Evolutionary conservation across 2,888 invertebrate genomes (phyloP).

Genomic region (Linnaemya tessellans): DNA sequence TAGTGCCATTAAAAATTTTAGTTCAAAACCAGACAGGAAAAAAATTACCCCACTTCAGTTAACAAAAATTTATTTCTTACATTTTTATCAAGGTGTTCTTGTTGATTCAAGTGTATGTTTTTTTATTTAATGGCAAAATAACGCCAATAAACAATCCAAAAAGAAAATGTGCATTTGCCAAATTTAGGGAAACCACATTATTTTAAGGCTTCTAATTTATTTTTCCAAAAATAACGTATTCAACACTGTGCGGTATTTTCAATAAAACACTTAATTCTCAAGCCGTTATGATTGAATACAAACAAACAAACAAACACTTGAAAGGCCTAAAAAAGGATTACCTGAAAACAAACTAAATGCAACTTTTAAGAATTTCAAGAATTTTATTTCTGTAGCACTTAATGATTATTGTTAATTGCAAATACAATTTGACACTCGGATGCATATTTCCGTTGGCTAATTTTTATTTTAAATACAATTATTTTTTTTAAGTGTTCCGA

Average conservation of each 20-base stretch:
- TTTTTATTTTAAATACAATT: conserved; percentile 1
- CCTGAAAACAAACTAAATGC: too few species aligned
- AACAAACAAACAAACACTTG: neutral
- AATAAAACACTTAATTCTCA: neutral
- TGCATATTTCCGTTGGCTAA: conserved; percentile 35
- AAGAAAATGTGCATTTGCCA: neutral
- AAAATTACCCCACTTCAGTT: conserved; percentile 4
- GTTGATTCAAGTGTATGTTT: conserved; percentile 7
- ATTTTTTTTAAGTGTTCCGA: neutral
- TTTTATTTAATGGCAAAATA: conserved; percentile 17
- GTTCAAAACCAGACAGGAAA: too few species aligned
- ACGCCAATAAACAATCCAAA: conserved; percentile 16
- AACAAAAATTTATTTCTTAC: conserved; percentile 13
- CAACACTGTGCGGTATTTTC: neutral
- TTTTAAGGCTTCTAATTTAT: neutral
- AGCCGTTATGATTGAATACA: neutral
- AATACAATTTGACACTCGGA: conserved; percentile 31
- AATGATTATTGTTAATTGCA: neutral
- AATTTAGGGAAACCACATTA: conserved; percentile 23
- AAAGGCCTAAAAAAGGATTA: too few species aligned
- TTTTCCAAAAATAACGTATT: neutral
- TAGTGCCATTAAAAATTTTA: neutral
- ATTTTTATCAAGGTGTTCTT: neutral
- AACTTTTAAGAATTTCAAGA: neutral
- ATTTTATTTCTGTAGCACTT: neutral